These are phyloP conservation scores for Achatina immaculata DNA, from an alignment of 1,140 invertebrate genomes.

Conservation along the genomic window DNA sequence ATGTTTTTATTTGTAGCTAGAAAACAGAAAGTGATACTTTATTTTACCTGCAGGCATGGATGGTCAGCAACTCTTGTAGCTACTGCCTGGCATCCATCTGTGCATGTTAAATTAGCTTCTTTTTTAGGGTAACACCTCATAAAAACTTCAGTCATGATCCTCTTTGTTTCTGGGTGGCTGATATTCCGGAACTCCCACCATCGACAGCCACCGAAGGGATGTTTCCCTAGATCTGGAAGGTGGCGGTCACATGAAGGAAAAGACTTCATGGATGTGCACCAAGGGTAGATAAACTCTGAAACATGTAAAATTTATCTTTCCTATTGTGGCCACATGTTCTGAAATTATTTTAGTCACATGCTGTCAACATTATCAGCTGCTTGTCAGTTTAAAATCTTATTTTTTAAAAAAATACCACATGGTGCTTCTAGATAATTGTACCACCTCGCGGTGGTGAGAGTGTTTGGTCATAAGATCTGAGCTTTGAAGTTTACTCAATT, in stretches of 20 bases:
- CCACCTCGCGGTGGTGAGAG: too few relatives aligned
- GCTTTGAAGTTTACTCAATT: too few relatives aligned
- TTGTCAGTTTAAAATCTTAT: too few relatives aligned
- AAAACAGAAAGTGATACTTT: too few relatives aligned
- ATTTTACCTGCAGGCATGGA: constrained; percentile 23
- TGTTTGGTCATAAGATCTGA: too few relatives aligned
- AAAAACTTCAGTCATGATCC: not conserved
- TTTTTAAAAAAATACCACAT: too few relatives aligned
- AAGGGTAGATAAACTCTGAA: constrained; percentile 35
- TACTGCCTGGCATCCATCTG: not conserved
- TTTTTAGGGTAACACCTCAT: constrained; percentile 18
- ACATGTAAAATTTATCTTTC: not conserved
- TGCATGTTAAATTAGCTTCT: not conserved
- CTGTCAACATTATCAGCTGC: too few relatives aligned
- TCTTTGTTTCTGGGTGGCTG: constrained; percentile 9
- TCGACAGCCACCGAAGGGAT: constrained; percentile 27
- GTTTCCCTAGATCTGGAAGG: constrained; percentile 19
- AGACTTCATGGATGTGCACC: constrained; percentile 40
- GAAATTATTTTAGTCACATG: too few relatives aligned
- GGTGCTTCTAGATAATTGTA: too few relatives aligned
- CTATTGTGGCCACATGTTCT: too few relatives aligned
- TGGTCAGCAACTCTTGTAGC: not conserved
- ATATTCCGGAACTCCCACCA: constrained; percentile 42
- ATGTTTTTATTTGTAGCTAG: not conserved
- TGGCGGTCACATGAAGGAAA: constrained; percentile 42